Evolutionary conservation across 2,113 vertebrate species (phyloP).

Genomic region (Mustelus asterias): DNA sequence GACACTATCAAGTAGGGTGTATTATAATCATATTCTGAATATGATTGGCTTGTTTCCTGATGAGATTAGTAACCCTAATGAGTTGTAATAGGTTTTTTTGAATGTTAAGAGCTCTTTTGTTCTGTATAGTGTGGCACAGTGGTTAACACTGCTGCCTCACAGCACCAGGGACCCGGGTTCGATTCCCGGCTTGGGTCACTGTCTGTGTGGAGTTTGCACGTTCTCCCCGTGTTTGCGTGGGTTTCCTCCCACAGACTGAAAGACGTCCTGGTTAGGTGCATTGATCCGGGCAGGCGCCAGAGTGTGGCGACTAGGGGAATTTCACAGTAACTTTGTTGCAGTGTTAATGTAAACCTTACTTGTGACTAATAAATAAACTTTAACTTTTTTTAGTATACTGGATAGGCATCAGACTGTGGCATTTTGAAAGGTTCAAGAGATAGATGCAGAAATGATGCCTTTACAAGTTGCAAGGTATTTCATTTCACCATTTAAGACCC

Average conservation of each 20-base stretch:
- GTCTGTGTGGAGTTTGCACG: too few relatives aligned
- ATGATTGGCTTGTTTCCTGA: neutral
- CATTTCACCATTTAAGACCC: neutral
- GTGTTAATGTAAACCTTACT: too few relatives aligned
- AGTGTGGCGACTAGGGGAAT: too few relatives aligned
- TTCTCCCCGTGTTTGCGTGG: too few relatives aligned
- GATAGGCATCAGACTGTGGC: neutral
- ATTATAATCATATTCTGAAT: neutral
- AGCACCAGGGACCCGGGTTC: too few relatives aligned
- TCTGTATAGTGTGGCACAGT: neutral
- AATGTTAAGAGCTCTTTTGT: neutral
- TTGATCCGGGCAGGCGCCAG: too few relatives aligned
- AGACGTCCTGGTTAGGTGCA: too few relatives aligned
- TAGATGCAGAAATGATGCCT: neutral
- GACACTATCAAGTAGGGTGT: neutral
- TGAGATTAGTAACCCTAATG: neutral
- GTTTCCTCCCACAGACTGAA: too few relatives aligned
- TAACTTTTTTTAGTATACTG: neutral
- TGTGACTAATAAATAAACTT: too few relatives aligned
- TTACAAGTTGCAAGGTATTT: too few relatives aligned
- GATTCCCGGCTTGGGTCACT: too few relatives aligned
- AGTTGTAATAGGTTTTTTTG: neutral
- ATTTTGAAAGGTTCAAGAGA: neutral
- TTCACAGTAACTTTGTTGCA: too few relatives aligned
- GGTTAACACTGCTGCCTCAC: neutral